Evolutionary conservation across 2,113 vertebrate genomes (phyloP).

Genomic region (Epinephelus lanceolatus): DNA sequence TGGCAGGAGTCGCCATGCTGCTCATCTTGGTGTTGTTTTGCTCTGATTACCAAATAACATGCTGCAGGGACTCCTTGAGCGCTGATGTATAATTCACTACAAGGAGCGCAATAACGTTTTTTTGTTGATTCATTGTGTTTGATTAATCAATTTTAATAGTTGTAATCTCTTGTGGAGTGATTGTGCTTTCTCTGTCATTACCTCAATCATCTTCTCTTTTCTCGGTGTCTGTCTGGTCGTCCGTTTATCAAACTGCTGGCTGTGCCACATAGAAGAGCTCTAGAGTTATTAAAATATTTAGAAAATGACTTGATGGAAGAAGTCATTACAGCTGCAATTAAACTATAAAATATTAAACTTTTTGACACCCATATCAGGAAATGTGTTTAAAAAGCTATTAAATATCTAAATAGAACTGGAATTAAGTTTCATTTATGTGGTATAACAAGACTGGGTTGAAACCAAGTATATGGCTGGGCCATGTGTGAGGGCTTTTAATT

Average conservation of each 20-base stretch:
- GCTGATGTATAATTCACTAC: constrained; percentile 23
- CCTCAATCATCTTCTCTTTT: constrained; percentile 28
- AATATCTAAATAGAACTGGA: not conserved
- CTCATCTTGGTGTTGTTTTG: not conserved
- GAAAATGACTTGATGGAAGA: not conserved
- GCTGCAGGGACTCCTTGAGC: constrained; percentile 12
- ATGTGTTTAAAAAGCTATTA: not conserved
- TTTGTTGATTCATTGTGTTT: constrained; percentile 2
- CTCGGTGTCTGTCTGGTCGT: not conserved
- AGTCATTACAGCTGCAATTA: not conserved
- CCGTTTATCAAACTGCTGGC: not conserved
- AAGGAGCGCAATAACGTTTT: constrained; percentile 6
- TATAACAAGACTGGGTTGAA: no score
- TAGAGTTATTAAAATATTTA: not conserved
- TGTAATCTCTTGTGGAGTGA: constrained; percentile 36
- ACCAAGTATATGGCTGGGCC: no score
- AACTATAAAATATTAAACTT: not conserved
- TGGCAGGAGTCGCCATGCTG: not conserved
- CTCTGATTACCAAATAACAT: constrained; percentile 43
- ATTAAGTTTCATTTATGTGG: not conserved
- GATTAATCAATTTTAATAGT: constrained; percentile 50
- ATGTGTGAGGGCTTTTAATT: no score
- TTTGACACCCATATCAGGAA: not conserved
- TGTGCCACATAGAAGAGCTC: not conserved
- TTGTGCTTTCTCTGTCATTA: constrained; percentile 41